Conservation (phyloP, 1,140 invertebrate species). For the Pogonomyrmex californicus region DNA sequence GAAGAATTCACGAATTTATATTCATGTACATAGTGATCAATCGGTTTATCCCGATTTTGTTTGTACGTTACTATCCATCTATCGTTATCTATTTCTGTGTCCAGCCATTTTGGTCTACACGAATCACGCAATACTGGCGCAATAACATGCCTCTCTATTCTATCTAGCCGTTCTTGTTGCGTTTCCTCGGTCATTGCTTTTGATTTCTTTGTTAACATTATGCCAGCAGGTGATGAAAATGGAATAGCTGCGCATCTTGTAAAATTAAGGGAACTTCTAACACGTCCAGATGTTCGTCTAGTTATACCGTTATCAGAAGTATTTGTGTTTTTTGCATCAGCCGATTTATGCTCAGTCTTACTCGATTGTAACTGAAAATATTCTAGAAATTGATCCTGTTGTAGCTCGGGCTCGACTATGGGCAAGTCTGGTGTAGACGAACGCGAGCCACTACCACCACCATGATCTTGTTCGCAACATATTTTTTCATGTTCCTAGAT, state of each 20-base stretch:
- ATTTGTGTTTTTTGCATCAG: constrained; percentile 14
- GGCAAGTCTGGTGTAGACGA: constrained; percentile 80
- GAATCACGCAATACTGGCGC: constrained; percentile 84
- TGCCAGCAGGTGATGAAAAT: constrained; percentile 88
- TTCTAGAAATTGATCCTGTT: constrained; percentile 84
- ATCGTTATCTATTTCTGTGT: constrained; percentile 80
- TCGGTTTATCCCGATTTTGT: constrained; percentile 84
- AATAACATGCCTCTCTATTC: constrained; percentile 86
- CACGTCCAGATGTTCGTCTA: constrained; percentile 84
- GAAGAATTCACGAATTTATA: constrained; percentile 85
- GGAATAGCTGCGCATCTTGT: constrained; percentile 87
- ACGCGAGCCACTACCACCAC: constrained; percentile 73
- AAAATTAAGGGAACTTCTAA: constrained; percentile 85
- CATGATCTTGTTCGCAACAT: constrained; percentile 81
- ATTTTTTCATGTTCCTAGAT: constrained; percentile 87
- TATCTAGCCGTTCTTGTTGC: constrained; percentile 87
- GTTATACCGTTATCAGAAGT: constrained; percentile 28
- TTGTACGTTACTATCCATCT: constrained; percentile 83
- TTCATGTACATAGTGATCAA: constrained; percentile 84
- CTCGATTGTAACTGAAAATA: constrained; percentile 82
- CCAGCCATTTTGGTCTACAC: constrained; percentile 86
- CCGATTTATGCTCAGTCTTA: constrained; percentile 57
- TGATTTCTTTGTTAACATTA: constrained; percentile 86
- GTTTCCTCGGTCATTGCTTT: constrained; percentile 87
- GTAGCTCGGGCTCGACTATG: constrained; percentile 74